Evolutionary conservation across 1,140 invertebrate genomes (phyloP), one percentile per base, ranked within the genome.

Genomic region (Penaeus japonicus): DNA sequence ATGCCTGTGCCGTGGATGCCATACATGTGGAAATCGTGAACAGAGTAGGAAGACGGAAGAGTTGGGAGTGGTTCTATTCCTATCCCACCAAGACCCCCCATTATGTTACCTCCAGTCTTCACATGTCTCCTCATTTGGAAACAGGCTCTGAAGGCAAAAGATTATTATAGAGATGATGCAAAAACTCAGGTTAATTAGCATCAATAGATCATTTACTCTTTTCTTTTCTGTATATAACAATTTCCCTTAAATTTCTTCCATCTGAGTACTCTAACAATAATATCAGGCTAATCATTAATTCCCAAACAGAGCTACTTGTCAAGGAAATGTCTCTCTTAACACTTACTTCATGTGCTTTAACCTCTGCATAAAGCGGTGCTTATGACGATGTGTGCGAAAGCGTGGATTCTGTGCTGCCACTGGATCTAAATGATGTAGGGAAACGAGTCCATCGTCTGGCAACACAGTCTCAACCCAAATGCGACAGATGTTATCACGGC

Each of bases 391-490:
- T 85, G 97, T 97, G 90, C 97, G 95, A 92, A 96, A 96, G 93
- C 97, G 95, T 82, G 96, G 95, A 93, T 96, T 96, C 91, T 96
- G 89, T 32, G 95, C 94, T 27, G 95, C 93, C 91, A 96, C 94
- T 92, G 95, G 95, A 92, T 96, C 96, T 90, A 97, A 95, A 91
- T 97, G 96, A 80, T 95, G 96, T 93, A 97, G 95, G 93, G 96
- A 96, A 55, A 98, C 95, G 90, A 98, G 93, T 53, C 98, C 97
- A 94, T 99, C 98, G 92, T 99, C 98, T 0, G 98, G 98, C 83
- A 99, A 94, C 89, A 99, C 95, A 3, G 98, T 99, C 93, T 99
- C 98, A 30, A 98, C 97, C 99, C 99, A 99, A 90, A 99, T 95
- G 80, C 99, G 95, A 92, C 98, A 99, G 90, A 99, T 99, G 93